phyloP scores from a whole-genome alignment of 2,113 vertebrate genomes.

The Myotis lucifugus region DNA sequence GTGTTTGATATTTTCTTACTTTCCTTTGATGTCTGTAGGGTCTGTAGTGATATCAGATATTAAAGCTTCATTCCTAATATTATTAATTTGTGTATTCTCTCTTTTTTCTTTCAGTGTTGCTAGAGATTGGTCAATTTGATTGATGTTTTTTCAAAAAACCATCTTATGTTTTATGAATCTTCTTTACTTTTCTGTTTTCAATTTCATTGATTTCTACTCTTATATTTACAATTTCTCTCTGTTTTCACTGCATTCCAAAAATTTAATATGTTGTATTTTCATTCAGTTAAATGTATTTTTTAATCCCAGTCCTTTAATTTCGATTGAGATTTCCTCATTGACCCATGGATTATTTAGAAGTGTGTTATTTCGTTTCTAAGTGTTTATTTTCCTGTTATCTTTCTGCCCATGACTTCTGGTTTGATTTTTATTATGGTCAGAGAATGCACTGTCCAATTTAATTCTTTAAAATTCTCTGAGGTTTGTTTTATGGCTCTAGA shows the following conservation, averaged over 20 bases:
- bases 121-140: background rate
- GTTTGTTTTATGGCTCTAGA: background rate
- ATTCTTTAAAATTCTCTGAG: background rate
- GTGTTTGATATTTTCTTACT: background rate
- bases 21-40: background rate
- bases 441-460: background rate
- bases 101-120: background rate
- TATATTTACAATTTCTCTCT: background rate
- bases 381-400: background rate
- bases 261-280: background rate
- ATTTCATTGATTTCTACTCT: background rate
- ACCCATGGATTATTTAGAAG: background rate
- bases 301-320: background rate
- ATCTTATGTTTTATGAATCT: background rate
- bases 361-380: background rate
- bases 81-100: background rate
- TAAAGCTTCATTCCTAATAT: background rate
- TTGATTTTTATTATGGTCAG: background rate
- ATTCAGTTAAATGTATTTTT: background rate
- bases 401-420: background rate
- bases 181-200: background rate
- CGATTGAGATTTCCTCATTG: background rate
- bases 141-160: background rate
- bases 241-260: background rate
- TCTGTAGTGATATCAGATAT: background rate